Percentiles rank a stretch among this genome's conserved stretches.
phyloP scores from a whole-genome alignment of 2,797 vertebrate genomes.

The Cheirogaleus major region DNA sequence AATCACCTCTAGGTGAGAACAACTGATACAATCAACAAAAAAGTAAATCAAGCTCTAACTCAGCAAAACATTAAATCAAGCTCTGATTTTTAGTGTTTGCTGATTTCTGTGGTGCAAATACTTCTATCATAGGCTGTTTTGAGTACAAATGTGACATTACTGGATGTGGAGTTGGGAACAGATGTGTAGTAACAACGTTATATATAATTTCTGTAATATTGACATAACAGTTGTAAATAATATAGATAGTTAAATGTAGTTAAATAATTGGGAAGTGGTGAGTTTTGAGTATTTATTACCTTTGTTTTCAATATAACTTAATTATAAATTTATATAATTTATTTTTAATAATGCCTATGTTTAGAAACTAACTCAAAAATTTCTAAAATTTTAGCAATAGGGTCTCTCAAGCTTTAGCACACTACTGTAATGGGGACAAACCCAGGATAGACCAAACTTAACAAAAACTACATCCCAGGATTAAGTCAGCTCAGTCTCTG shows the following conservation, averaged over 20 bases:
- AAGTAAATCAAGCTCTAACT: not conserved
- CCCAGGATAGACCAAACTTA: not conserved
- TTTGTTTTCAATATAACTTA: constrained; percentile 28
- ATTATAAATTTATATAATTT: not conserved
- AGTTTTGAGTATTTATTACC: constrained; percentile 6
- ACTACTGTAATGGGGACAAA: not conserved
- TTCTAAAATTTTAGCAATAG: not conserved
- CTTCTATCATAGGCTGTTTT: not conserved
- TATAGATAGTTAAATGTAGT: not conserved
- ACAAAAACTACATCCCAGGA: not conserved
- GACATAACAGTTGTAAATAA: not conserved
- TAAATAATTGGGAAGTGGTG: not conserved
- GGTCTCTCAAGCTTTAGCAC: not conserved
- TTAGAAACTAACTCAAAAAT: not conserved
- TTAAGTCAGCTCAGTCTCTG: not conserved
- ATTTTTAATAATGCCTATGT: constrained; percentile 20
- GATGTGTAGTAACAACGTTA: not conserved
- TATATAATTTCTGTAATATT: not conserved
- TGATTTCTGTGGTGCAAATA: not conserved
- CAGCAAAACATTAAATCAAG: not conserved
- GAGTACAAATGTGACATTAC: not conserved
- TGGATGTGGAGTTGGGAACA: not conserved
- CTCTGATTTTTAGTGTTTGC: not conserved
- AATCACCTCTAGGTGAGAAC: not conserved
- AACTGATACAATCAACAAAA: not conserved